A percentile compares a stretch with the other conserved stretches of the same genome.
Conservation (phyloP, 2,888 invertebrate species). For the Drosophila aldrichi region DNA sequence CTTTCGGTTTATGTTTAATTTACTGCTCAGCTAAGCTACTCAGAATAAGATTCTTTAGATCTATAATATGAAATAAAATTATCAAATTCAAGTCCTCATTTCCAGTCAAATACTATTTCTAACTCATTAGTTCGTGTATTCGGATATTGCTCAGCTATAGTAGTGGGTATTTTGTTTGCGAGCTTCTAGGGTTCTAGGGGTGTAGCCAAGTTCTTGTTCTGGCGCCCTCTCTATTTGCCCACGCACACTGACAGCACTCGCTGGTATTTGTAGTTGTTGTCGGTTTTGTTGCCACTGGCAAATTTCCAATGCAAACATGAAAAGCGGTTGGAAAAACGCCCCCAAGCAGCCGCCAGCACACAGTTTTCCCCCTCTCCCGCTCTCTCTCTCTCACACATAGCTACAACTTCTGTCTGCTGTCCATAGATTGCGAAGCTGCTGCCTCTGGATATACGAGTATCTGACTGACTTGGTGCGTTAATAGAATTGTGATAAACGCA, state of each 20-base stretch:
- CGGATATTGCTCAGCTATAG: neutral
- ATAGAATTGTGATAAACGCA: slow-evolving; percentile 79
- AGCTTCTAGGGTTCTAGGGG: neutral
- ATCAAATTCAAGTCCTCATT: neutral
- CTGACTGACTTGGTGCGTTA: slow-evolving; percentile 60
- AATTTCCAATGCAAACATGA: slow-evolving; percentile 75
- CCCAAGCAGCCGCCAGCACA: slow-evolving; percentile 36
- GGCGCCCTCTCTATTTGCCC: slow-evolving; percentile 31
- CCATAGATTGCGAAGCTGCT: slow-evolving; percentile 1
- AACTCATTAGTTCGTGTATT: neutral
- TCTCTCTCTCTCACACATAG: neutral
- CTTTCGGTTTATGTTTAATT: too few relatives aligned
- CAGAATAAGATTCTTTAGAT: too few relatives aligned
- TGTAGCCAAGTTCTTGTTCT: neutral
- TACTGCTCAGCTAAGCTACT: too few relatives aligned
- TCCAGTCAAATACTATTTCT: neutral
- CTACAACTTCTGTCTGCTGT: slow-evolving; percentile 10
- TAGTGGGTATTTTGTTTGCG: slow-evolving; percentile 25
- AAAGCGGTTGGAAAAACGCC: slow-evolving; percentile 69
- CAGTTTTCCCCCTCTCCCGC: neutral
- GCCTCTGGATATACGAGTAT: slow-evolving; percentile 12
- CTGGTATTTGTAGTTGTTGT: slow-evolving; percentile 39
- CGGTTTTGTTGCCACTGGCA: slow-evolving; percentile 36
- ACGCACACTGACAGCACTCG: slow-evolving; percentile 38
- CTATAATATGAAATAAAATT: too few relatives aligned